Base-by-base conservation (phyloP, 2,888 invertebrate species). In the Aelia acuminata region DNA sequence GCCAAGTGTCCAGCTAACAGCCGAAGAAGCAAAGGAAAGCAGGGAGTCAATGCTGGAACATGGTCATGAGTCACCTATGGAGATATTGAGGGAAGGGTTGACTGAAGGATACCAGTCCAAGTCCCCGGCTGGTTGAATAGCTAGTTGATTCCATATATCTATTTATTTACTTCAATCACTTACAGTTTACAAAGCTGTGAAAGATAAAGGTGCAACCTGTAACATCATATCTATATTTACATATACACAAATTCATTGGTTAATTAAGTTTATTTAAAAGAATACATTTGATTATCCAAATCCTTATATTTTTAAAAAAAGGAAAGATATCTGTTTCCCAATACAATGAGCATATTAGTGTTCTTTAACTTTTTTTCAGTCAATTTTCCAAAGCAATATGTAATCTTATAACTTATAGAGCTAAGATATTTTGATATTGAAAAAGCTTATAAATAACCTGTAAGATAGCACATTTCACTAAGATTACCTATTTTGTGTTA, bases 381-480 rank as follows among this genome's bases (percentile, higher is more conserved):
- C 89, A 89, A 89, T 89, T 89, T 88, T 89, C 48, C 87, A 89
- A 89, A 89, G 89, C 89, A 89, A 89, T 89, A 89, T 89, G 84
- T 43, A 80, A 47, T 80, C 80, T 87, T 88, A 80, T 88, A 86
- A 39, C 57, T 53, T 7, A 87, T 89, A 89, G 89, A 89, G 47
- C 57, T 89, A 89, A 89, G 89, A 89, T 89, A 89, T 89, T 89
- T 89, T 89, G 89, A 88, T 89, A 89, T 85, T 39, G 35, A 47
- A 86, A 57, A 86, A 63, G 86, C 86, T 63, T 86, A 86, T 86
- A 86, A 57, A n/a, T 26, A 43, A 49, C 22, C 39, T 86, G 49
- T 86, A 86, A 43, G 43, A 50, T 86, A 86, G 63, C 86, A 86
- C 86, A 63, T 86, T 86, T 86, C 18, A 63, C 22, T 53, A 49